These are phyloP conservation scores for Lithophane semibrunnea DNA, from an alignment of 2,888 invertebrate species.

Conservation along the genomic window DNA sequence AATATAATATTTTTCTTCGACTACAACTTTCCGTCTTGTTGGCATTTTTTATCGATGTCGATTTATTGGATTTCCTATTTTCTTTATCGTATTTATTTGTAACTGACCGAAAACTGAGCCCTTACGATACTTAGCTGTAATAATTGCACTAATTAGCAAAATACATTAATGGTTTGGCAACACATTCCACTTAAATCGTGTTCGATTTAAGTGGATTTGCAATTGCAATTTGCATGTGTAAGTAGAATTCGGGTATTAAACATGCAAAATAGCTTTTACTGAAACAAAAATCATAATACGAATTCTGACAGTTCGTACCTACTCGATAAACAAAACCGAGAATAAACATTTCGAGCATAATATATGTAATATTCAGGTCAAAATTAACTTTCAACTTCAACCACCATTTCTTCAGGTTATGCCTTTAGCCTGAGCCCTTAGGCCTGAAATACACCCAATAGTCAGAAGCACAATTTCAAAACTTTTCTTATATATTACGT, in stretches of 20 bases:
- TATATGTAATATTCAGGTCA: slow-evolving; percentile 20
- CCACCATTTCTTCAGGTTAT: slow-evolving; percentile 35
- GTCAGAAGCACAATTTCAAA: slow-evolving; percentile 64
- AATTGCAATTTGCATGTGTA: neutral
- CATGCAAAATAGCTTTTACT: neutral
- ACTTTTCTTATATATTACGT: slow-evolving; percentile 65
- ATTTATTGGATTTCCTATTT: slow-evolving; percentile 6
- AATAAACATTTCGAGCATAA: neutral
- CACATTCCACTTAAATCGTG: neutral
- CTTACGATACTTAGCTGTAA: neutral
- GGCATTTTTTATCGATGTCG: neutral
- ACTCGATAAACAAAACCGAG: neutral
- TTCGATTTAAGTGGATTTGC: too few species aligned
- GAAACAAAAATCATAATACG: neutral
- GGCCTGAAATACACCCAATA: slow-evolving; percentile 53
- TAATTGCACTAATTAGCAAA: neutral
- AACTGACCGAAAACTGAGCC: too few species aligned
- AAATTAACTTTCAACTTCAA: slow-evolving; percentile 57
- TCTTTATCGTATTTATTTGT: neutral
- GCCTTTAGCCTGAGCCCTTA: slow-evolving; percentile 11
- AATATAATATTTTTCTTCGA: slow-evolving; percentile 19
- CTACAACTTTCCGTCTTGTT: neutral
- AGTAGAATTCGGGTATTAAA: neutral
- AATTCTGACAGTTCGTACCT: neutral
- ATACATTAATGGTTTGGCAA: slow-evolving; percentile 4